Conservation (phyloP, 2,888 invertebrate species). For the Galeruca laticollis region DNA sequence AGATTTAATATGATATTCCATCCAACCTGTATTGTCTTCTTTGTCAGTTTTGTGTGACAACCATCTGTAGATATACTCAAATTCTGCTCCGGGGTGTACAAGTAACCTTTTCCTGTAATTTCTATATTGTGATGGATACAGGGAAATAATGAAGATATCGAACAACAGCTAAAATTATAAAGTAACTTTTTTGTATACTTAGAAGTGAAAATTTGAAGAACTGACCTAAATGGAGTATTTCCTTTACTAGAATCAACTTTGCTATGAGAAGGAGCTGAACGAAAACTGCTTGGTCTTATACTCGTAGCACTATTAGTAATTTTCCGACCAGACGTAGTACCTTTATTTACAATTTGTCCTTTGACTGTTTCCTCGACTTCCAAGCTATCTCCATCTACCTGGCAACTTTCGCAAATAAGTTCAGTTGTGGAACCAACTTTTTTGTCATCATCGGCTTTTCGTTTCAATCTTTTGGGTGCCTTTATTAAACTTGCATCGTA, state of each 20-base stretch:
- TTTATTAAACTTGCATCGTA: conserved; percentile 65
- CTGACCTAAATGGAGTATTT: conserved; percentile 1
- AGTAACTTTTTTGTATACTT: neutral
- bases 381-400: neutral
- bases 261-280: neutral
- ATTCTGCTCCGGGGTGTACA: conserved; percentile 68
- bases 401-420: conserved; percentile 5
- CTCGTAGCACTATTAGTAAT: neutral
- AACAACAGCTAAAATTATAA: conserved; percentile 69
- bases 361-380: neutral
- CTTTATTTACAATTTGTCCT: conserved; percentile 5
- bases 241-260: conserved; percentile 8
- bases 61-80: conserved; percentile 63
- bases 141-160: conserved; percentile 69
- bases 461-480: conserved; percentile 16
- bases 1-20: conserved; percentile 61
- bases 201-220: neutral
- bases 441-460: neutral
- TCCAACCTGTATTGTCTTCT: conserved; percentile 58
- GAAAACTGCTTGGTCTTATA: neutral
- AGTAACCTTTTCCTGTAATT: conserved; percentile 69
- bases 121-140: conserved; percentile 74
- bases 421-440: neutral
- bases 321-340: neutral
- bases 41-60: conserved; percentile 59